Conservation (phyloP, 2,113 vertebrate genomes). For the Upupa epops region DNA sequence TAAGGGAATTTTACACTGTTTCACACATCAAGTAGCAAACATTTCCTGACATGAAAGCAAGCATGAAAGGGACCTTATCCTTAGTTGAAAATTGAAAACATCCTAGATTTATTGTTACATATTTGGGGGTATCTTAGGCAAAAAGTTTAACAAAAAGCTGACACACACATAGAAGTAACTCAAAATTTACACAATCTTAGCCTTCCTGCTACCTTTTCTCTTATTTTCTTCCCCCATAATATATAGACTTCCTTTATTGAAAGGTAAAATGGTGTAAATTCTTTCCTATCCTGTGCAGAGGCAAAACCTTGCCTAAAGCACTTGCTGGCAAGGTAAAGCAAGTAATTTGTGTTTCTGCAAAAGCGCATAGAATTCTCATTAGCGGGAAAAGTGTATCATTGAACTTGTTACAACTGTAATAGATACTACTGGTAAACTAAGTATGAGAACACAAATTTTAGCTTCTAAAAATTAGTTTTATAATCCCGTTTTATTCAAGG, state of each 20-base stretch:
- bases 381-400: neutral
- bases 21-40: neutral
- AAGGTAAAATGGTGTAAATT: neutral
- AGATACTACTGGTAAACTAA: neutral
- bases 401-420: neutral
- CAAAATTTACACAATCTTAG: neutral
- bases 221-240: neutral
- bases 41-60: neutral
- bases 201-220: neutral
- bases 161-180: neutral
- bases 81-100: neutral
- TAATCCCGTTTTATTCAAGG: neutral
- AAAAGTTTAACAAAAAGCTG: neutral
- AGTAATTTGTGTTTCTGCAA: neutral
- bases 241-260: neutral
- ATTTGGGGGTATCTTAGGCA: neutral
- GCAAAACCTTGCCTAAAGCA: constrained; percentile 11
- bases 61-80: neutral
- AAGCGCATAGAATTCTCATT: neutral
- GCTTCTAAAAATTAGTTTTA: neutral
- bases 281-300: neutral
- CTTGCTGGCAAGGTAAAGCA: neutral
- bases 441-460: neutral
- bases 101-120: neutral
- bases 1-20: neutral